These are phyloP conservation scores for Enteromius viviparus DNA, from an alignment of 2,797 vertebrate species.

Conservation along the genomic window DNA sequence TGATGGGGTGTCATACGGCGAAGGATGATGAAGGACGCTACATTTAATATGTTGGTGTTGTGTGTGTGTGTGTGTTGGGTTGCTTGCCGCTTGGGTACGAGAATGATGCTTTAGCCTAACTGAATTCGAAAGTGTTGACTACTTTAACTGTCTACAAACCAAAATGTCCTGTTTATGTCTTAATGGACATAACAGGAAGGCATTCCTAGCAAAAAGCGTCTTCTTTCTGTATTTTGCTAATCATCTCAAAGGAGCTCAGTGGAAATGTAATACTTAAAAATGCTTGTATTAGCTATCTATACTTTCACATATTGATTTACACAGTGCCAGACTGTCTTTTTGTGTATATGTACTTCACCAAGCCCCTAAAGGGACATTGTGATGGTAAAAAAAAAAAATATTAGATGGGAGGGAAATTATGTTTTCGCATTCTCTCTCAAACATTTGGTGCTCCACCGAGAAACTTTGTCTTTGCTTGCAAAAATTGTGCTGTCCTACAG, in stretches of 20 bases:
- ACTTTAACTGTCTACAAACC: neutral
- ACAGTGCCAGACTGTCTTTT: neutral
- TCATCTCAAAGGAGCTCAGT: neutral
- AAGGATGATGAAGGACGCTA: slow-evolving; percentile 65
- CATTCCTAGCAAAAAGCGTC: neutral
- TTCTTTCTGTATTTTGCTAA: neutral
- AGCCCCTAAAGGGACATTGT: neutral
- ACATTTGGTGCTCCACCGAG: rapidly evolving
- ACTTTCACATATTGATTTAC: slow-evolving; percentile 25
- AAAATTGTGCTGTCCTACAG: neutral
- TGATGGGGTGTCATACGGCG: slow-evolving; percentile 59
- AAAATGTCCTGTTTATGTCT: neutral
- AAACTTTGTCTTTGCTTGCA: neutral
- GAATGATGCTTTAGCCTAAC: neutral
- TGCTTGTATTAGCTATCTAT: neutral
- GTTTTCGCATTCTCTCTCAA: neutral
- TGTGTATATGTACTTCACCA: neutral
- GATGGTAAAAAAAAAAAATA: neutral
- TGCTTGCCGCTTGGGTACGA: neutral
- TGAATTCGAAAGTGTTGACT: neutral
- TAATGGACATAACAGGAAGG: neutral
- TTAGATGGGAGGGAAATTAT: neutral
- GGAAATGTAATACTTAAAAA: slow-evolving; percentile 1
- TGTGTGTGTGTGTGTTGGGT: slow-evolving; percentile 29
- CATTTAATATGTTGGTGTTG: slow-evolving; percentile 48